phyloP scores from a whole-genome alignment of 1,140 invertebrate genomes.

The Drosophila nigromelanica region DNA sequence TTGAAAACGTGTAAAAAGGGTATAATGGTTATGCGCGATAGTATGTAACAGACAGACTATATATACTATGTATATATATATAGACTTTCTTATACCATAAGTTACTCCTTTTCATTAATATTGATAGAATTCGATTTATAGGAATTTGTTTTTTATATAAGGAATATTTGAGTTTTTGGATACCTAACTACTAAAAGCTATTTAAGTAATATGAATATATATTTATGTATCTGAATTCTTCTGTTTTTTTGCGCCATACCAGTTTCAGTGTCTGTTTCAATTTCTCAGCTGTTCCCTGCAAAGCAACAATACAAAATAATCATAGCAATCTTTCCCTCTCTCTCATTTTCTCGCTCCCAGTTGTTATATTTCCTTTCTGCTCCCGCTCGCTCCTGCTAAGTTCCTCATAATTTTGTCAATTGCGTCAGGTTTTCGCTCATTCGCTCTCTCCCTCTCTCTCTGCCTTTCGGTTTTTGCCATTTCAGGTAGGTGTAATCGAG shows the following conservation, averaged over 20 bases:
- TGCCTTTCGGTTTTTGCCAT: background rate
- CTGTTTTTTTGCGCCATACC: background rate
- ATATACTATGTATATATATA: background rate
- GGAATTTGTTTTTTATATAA: no score
- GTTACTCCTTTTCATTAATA: no score
- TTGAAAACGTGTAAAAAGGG: no score
- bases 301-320: background rate
- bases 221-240: background rate
- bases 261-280: background rate
- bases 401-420: constrained; percentile 1
- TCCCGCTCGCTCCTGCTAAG: background rate
- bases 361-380: no score
- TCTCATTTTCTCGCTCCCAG: background rate
- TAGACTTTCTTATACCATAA: no score
- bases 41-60: background rate
- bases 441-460: constrained; percentile 1
- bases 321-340: background rate
- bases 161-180: no score
- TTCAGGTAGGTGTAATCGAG: background rate
- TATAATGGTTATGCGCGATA: background rate
- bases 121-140: no score
- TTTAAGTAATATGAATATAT: background rate
- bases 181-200: no score
- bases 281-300: background rate
- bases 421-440: background rate